Conservation (phyloP, 2,888 invertebrate genomes). For the Drosophila dives region DNA sequence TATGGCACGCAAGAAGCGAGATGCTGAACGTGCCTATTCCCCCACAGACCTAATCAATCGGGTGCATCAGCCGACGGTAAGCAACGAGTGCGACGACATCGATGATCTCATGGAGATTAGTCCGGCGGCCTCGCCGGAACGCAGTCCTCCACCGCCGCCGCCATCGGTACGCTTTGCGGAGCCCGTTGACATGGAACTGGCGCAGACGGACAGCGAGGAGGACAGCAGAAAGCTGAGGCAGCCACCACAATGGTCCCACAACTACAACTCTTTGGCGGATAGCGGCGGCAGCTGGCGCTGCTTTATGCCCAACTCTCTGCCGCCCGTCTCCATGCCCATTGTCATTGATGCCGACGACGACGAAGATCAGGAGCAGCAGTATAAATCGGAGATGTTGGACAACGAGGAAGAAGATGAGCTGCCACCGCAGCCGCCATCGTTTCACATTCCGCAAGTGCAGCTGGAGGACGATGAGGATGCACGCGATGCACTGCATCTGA, state of each 20-base stretch:
- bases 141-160: constrained; percentile 65
- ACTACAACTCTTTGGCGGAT: constrained; percentile 36
- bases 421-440: constrained; percentile 69
- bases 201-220: constrained; percentile 82
- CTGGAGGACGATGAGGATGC: constrained; percentile 68
- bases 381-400: not conserved
- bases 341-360: constrained; percentile 62
- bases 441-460: constrained; percentile 60
- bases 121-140: constrained; percentile 82
- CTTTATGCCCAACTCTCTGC: constrained; percentile 54
- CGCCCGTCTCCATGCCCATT: constrained; percentile 67
- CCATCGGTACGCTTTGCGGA: constrained; percentile 44
- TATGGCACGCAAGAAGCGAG: constrained; percentile 82
- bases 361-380: constrained; percentile 23
- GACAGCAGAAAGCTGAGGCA: constrained; percentile 9
- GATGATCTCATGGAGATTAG: constrained; percentile 82
- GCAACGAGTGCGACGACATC: constrained; percentile 60
- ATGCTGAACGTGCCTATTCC: constrained; percentile 83
- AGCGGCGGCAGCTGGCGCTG: constrained; percentile 60
- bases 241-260: constrained; percentile 43
- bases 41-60: constrained; percentile 84
- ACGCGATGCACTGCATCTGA: constrained; percentile 59
- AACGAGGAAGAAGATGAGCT: constrained; percentile 47
- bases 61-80: constrained; percentile 54
- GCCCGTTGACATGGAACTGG: constrained; percentile 84